Evolutionary conservation across 2,888 invertebrate genomes (phyloP), one percentile per base, ranked within the genome.

Genomic region (Stenodera caucasica): DNA sequence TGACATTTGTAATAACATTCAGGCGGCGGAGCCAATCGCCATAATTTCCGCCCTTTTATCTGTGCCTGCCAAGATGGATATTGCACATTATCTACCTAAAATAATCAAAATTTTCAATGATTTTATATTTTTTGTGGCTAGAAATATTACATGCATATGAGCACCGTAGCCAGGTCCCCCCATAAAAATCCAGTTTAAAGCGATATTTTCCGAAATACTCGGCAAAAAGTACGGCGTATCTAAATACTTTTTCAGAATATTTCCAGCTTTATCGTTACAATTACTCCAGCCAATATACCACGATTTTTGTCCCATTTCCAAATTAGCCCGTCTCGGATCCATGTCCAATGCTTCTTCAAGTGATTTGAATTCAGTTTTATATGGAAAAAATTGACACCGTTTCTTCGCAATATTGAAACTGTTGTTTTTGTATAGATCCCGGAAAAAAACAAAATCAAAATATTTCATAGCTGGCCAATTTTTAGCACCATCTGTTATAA

Each of bases 31-130:
- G 94, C 90, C 63, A 98, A 82, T 58, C 87, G 85, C 98, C 98
- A 98, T 64, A 85, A 83, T 80, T 98, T 98, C 70, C 83, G 86
- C 0, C 98, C 97, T 55, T 87, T 86, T 53, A 98, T 84, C 82
- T 98, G 98, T 0, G 97, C 97, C 81, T 98, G 98, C 98, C 98
- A 98, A 1, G 97, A 98, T 58, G 96, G 93, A 80, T 93, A 87
- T 54, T 88, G 86, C 53, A 98, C 98, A 64, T 96, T 92, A 81
- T 98, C 98, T 68, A 98, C 90, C 96, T 97, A 74, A 73, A 12
- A 45, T 21, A 12, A 12, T 45, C 9, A 18, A 45, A 12, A 45
- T 21, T 45, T 45, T 45, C 9, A 18, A 45, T 45, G 8, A 45
- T 45, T n/a, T 21, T 18, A 45, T 21, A 45, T 26, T n/a, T n/a